phyloP scores from a whole-genome alignment of 2,888 invertebrate species.

The Drosophila macrothrix region DNA sequence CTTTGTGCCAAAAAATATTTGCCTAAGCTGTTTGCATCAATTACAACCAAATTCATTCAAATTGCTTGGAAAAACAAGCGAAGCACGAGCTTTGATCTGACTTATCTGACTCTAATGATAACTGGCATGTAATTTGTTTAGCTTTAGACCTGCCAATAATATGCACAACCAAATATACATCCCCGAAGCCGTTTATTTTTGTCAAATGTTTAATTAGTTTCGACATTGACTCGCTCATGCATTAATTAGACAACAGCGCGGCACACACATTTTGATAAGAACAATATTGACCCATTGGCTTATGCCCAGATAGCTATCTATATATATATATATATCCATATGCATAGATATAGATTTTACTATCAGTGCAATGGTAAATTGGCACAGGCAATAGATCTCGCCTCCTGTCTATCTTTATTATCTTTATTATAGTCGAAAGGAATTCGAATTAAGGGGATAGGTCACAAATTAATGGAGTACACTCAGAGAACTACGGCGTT shows the following conservation, averaged over 20 bases:
- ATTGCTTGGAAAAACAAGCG: constrained; percentile 41
- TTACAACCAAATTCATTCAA: constrained; percentile 58
- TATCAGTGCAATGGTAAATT: constrained; percentile 2
- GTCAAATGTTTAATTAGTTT: constrained; percentile 70
- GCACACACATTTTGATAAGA: constrained; percentile 47
- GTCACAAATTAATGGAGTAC: neutral
- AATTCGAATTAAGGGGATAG: neutral
- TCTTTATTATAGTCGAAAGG: neutral
- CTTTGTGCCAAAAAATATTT: constrained; percentile 69
- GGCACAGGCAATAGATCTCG: neutral
- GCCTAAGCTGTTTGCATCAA: constrained; percentile 67
- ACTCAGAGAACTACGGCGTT: neutral
- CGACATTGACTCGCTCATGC: constrained; percentile 30
- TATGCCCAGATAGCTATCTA: constrained; percentile 14
- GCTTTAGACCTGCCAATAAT: constrained; percentile 46
- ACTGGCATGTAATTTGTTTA: constrained; percentile 49
- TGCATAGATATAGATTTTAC: neutral
- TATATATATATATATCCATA: neutral
- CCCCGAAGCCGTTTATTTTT: constrained; percentile 25
- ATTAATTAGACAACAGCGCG: constrained; percentile 56
- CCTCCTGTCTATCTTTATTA: constrained; percentile 6
- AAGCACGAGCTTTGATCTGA: constrained; percentile 40
- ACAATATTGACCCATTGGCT: constrained; percentile 51
- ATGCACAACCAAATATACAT: neutral
- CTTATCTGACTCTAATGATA: constrained; percentile 49